Conservation (phyloP, 2,888 invertebrate genomes). For the Ceriagrion tenellum region DNA sequence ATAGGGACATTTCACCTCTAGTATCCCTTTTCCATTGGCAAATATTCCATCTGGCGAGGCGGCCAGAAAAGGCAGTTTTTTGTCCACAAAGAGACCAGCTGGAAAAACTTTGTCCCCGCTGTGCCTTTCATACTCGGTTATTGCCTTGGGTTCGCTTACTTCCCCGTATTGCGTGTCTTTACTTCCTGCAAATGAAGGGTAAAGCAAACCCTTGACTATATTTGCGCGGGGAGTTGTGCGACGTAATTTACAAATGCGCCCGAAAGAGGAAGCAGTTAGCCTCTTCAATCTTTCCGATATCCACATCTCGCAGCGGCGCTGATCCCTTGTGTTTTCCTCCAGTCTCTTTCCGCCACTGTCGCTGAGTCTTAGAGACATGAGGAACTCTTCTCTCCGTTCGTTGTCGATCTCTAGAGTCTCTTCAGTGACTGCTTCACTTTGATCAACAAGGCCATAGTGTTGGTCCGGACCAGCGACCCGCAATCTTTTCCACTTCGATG, state of each 20-base stretch:
- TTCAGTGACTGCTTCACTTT: background rate
- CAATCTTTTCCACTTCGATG: background rate
- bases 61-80: constrained; percentile 69
- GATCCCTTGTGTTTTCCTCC: background rate
- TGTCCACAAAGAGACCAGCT: constrained; percentile 68
- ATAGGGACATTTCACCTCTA: constrained; percentile 69
- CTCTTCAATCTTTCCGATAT: background rate
- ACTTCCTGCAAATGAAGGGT: background rate
- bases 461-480: background rate
- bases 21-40: background rate
- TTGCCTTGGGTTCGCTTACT: background rate
- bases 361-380: background rate
- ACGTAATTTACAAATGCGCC: constrained; percentile 3
- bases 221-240: background rate
- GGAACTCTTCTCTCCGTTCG: background rate
- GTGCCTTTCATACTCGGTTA: background rate
- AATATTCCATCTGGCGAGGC: constrained; percentile 68
- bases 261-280: background rate
- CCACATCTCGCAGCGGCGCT: background rate
- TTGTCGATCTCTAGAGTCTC: background rate
- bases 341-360: background rate
- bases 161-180: constrained; percentile 12
- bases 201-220: background rate
- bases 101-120: constrained; percentile 54
- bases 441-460: background rate